Base-by-base conservation (phyloP, 2,888 invertebrate genomes). In the Thecophora atra region DNA sequence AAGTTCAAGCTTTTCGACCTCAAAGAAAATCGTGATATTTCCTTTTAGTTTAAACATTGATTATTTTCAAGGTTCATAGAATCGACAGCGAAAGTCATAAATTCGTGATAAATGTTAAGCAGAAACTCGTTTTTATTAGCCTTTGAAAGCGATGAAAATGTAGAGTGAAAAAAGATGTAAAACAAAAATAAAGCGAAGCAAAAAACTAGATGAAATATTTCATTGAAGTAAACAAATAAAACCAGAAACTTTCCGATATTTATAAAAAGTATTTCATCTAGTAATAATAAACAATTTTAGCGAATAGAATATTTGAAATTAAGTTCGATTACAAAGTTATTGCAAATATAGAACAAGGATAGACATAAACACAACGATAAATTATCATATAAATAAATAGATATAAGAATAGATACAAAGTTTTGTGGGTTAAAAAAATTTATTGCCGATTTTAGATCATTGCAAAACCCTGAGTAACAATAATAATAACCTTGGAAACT, bases 11-110 rank as follows among this genome's bases (percentile, higher is more conserved):
- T 37, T 44, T 60, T 70, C 63, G 69, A 60, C 58, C 51, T 69
- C 60, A 37, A 64, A 42, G 17, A 60, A 71, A 73, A 60, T 73
- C 73, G 73, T 73, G 73, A 73, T 71, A 64, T 2, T 37, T 37
- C 0, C 37, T 37, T 37, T 51, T 51, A 15, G 51, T 51, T 11
- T 51, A n/a, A 17, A n/a, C 13, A 51, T 15, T 6, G 13, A 5
- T 51, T 51, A n/a, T 51, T 51, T 51, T 54, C 21, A 11, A 21
- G 19, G 19, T n/a, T 24, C 24, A 11, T 8, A 11, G 21, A 21
- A 54, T 21, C 21, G 24, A 54, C 51, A n/a, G 51, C n/a, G 19
- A 21, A 54, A 54, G 24, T 54, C 54, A 54, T 54, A 51, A 51
- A 51, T 51, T 54, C 0, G n/a, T 21, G 21, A 21, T 21, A 54